Evolutionary conservation across 2,113 vertebrate genomes (phyloP), one percentile per base, ranked within the genome.

Genomic region (Zosterops borbonicus): DNA sequence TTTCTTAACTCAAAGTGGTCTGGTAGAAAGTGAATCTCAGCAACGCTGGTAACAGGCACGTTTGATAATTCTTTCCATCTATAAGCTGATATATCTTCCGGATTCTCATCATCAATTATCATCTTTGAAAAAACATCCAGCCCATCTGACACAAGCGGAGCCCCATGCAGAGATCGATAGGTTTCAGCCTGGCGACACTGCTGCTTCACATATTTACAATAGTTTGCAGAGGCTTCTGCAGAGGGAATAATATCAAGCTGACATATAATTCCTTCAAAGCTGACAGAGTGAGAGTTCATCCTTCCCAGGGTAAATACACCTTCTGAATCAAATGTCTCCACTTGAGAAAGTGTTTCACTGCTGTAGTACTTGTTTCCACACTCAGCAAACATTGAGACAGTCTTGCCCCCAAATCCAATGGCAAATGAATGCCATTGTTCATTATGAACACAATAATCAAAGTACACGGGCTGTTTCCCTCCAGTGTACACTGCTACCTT

Each of bases 181-280:
- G 98, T 98, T 96, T 99, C 98, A 47, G 98, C 97, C 89, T 97
- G 98, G 88, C 95, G 98, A 97, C 99, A 99, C 82, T 98, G 99
- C 97, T 98, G 98, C 92, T 98, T 99, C 96, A 99, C 95, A 28
- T 98, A 98, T 96, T 98, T 98, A 96, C 99, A 99, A 93, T 99
- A 99, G 94, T 98, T 98, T 46, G 98, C 97, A 93, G 98, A 98
- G 76, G 98, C 98, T 98, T 98, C 98, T 73, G 98, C 98, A 56
- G 98, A 98, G 44, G 99, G 99, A 97, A 99, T 98, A 71, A 99
- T 97, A 94, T 99, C 99, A 83, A 99, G 95, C 96, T 99, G 99
- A 95, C 99, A 99, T 69, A 99, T 75, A 82, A 97, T 96, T 79
- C 99, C 99, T 97, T 98, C 98, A 93, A 99, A 99, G 84, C 98